Evolutionary conservation across 2,113 vertebrate species (phyloP).

Genomic region (Macheiramphus alcinus): DNA sequence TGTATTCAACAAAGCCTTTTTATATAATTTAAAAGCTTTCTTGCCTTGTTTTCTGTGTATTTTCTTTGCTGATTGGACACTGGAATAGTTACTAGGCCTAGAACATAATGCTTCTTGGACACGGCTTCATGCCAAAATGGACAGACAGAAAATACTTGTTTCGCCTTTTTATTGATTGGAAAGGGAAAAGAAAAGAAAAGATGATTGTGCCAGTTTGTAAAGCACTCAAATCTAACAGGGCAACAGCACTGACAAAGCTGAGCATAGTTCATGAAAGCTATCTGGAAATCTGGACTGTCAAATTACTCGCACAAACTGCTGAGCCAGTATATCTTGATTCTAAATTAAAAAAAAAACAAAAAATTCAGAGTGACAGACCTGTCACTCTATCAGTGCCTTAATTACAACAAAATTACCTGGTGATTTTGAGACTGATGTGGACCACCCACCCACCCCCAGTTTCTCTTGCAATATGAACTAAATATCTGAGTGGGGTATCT

Average conservation of each 20-base stretch:
- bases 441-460: fast-evolving
- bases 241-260: not conserved
- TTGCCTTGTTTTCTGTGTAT: not conserved
- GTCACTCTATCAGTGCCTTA: not conserved
- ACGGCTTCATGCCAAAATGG: not conserved
- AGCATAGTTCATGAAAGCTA: not conserved
- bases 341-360: not conserved
- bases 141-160: constrained; percentile 2
- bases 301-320: not conserved
- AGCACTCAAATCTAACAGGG: not conserved
- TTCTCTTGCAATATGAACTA: not conserved
- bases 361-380: not conserved
- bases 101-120: not conserved
- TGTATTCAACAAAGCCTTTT: not conserved
- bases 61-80: not conserved
- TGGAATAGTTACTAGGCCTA: not conserved
- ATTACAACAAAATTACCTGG: not conserved
- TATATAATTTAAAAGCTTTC: not conserved
- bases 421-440: not conserved
- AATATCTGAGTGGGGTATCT: not conserved
- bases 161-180: not conserved
- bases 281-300: not conserved
- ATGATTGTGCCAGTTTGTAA: not conserved
- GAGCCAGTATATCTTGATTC: not conserved
- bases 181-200: not conserved